Evolutionary conservation across 2,113 vertebrate species (phyloP), one percentile per base, ranked within the genome.

Genomic region (Dolichotis patagonum): DNA sequence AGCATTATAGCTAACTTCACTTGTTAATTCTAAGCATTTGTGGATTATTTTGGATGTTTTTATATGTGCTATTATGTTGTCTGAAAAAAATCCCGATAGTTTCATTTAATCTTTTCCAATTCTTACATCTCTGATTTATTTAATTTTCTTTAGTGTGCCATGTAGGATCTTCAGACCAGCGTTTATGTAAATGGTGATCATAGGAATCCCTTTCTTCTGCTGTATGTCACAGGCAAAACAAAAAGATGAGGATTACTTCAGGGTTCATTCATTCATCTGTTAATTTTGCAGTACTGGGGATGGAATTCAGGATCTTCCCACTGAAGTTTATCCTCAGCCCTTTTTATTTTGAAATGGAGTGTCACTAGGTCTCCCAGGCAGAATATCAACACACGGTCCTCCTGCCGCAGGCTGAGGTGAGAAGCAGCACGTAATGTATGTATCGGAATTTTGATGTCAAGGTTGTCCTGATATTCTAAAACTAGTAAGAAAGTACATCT

Each of bases 11-110:
- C 22, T 65, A 67, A 73, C 8, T 32, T 94, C 71, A 65, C 26
- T 60, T 89, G 84, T 41, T 83, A 75, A 73, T 82, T 96, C 90
- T 85, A 94, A 67, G 54, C 73, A 24, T 92, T 81, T 32, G 35
- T 73, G 69, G 46, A 14, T 60, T 85, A 41, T 71, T 81, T 86
- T 46, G 67, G 43, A 84, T 69, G 19, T 81, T 77, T 80, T 54
- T 38, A 69, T 49, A 62, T 52, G 71, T 24, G 19, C 28, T 49
- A 67, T 13, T 94, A 35, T 71, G 28, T 81, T 92, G 22, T 62
- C 43, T 87, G 91, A 91, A 56, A 22, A 22, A 88, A 91, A 82
- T 82, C 60, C 86, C 54, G 30, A 73, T 38, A 56, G 16, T 65
- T 94, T 85, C 54, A 58, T 82, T 82, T 56, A 22, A 41, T 85